Evolutionary conservation across 1,140 invertebrate species (phyloP), one percentile per base, ranked within the genome.

Genomic region (Heterodera carotae): DNA sequence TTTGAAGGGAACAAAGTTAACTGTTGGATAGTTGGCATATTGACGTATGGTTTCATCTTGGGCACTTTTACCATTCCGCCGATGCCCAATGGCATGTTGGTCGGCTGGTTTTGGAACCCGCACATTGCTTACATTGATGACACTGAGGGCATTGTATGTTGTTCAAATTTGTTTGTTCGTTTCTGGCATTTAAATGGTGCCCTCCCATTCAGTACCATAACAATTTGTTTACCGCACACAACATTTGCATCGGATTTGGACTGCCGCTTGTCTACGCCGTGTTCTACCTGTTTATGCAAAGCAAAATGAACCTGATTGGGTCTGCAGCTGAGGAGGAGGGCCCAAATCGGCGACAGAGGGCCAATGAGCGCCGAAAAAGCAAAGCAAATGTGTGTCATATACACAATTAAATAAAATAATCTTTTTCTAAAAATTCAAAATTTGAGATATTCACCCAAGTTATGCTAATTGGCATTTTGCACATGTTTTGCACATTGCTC

Each of bases 31-130:
- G 56, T 31, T 27, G 18, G 70, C 31, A 15, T 68, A 36, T 18
- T 80, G 25, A 22, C 39, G 39, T 80, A 80, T 33, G 68, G 68
- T 31, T 43, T 72, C 36, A 22, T 64, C n/a, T 53, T 80, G n/a
- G 56, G 67, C 27, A 72, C 66, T 59, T 81, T 80, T 25, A 79
- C 77, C 18, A 81, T 34, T 25, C 79, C 78, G 4, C 59, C 66
- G 31, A 31, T 80, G 2, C 76, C 60, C 34, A 80, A 66, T 43
- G 70, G 59, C 22, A 81, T 81, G 33, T 59, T 80, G 12, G 56
- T 80, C 29, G 62, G 60, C 7, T 80, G 69, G 70, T 79, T 80
- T 60, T 80, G 39, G 39, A 81, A 80, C 43, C 78, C 78, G 39
- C 78, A 80, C 48, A 56, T 81, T 67, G 78, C 31, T 10, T 80